phyloP scores from a whole-genome alignment of 2,888 invertebrate species.

The Brachyopa scutellaris region DNA sequence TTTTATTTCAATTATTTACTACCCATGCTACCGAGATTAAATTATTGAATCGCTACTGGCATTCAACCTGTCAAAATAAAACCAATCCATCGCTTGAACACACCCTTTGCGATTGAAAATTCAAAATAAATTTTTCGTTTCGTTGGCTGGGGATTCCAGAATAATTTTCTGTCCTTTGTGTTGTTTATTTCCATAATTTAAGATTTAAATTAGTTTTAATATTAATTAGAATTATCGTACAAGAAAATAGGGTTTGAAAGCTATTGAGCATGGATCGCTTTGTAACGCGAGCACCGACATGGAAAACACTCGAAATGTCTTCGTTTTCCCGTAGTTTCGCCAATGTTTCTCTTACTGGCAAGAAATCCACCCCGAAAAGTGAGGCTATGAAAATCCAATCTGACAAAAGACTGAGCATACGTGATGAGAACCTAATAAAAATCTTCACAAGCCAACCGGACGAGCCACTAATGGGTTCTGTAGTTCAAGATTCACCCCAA shows the following conservation, averaged over 20 bases:
- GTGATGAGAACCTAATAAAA: constrained; percentile 73
- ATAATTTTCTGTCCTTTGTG: neutral
- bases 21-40: neutral
- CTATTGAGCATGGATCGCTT: constrained; percentile 77
- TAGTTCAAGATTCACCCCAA: constrained; percentile 55
- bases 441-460: constrained; percentile 73
- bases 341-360: constrained; percentile 67
- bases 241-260: neutral
- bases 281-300: constrained; percentile 75
- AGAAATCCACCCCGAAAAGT: constrained; percentile 69
- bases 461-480: constrained; percentile 68
- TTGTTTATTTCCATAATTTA: neutral
- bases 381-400: neutral
- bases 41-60: neutral
- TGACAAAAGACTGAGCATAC: constrained; percentile 71
- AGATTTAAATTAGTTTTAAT: neutral
- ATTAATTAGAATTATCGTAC: constrained; percentile 17
- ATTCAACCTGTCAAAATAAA: constrained; percentile 7
- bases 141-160: constrained; percentile 36
- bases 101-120: constrained; percentile 15
- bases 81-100: constrained; percentile 4
- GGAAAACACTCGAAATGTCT: constrained; percentile 76
- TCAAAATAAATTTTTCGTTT: constrained; percentile 54
- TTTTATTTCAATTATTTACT: neutral
- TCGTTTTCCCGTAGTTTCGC: constrained; percentile 69